These are phyloP conservation scores for Vultur gryphus DNA, from an alignment of 2,797 vertebrate species.

Conservation along the genomic window DNA sequence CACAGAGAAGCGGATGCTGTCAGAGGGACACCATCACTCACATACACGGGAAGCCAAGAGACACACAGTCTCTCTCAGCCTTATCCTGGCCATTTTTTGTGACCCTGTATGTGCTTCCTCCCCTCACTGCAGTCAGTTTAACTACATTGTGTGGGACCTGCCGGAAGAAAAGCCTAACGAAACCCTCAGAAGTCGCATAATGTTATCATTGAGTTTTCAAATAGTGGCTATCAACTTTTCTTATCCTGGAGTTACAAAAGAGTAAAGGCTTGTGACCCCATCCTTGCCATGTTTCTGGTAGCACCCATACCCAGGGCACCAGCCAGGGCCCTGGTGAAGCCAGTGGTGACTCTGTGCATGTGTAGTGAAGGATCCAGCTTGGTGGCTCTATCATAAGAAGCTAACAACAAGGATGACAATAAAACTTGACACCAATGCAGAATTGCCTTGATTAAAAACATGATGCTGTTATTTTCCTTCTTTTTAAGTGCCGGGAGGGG, in stretches of 20 bases:
- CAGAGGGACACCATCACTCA: not conserved
- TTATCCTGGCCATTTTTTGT: not conserved
- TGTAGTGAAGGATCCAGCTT: not conserved
- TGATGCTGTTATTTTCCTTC: not conserved
- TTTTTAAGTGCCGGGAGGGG: not conserved
- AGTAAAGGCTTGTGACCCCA: not conserved
- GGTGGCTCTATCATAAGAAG: not conserved
- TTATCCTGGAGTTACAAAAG: not conserved
- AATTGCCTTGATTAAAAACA: not conserved
- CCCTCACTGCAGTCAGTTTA: not conserved
- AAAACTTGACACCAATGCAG: not conserved
- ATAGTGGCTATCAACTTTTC: not conserved
- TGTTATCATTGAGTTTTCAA: not conserved
- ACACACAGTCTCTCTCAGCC: not conserved
- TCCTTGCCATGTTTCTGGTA: not conserved
- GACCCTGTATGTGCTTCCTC: not conserved
- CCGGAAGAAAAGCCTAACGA: not conserved
- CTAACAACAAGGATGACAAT: not conserved
- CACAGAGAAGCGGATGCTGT: not conserved
- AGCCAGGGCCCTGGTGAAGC: not conserved
- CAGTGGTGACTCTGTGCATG: rapidly evolving
- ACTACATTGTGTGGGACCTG: not conserved
- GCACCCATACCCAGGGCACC: not conserved
- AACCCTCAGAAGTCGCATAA: not conserved
- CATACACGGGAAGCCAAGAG: rapidly evolving